Evolutionary conservation across 1,140 invertebrate genomes (phyloP).

Genomic region (Theocolax elegans): DNA sequence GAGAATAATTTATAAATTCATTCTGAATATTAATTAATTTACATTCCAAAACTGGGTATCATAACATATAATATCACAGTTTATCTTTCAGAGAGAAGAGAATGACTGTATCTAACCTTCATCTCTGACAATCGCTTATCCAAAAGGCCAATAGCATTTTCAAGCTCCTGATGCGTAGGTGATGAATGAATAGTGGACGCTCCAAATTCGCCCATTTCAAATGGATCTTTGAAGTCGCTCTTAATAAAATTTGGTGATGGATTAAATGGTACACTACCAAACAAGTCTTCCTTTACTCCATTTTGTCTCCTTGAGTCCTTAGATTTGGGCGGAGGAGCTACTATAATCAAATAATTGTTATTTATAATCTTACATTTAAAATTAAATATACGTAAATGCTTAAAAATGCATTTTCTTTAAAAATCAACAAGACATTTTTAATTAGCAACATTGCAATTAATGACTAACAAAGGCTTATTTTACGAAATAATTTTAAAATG

Average conservation of each 20-base stretch:
- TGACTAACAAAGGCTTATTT: too few relatives aligned
- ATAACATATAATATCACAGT: too few relatives aligned
- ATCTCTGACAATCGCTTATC: slow-evolving; percentile 85
- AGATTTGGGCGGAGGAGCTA: slow-evolving; percentile 83
- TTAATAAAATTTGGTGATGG: slow-evolving; percentile 63
- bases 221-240: slow-evolving; percentile 70
- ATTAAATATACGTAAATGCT: too few relatives aligned
- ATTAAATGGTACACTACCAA: slow-evolving; percentile 71
- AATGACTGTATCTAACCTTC: slow-evolving; percentile 79
- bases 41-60: too few relatives aligned
- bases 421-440: too few relatives aligned
- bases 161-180: slow-evolving; percentile 70
- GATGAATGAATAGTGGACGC: slow-evolving; percentile 61
- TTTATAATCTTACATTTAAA: too few relatives aligned
- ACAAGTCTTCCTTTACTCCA: slow-evolving; percentile 68
- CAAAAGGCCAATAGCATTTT: slow-evolving; percentile 79
- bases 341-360: slow-evolving; percentile 66
- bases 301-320: slow-evolving; percentile 77
- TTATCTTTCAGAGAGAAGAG: too few relatives aligned
- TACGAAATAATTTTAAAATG: too few relatives aligned
- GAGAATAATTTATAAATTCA: too few relatives aligned
- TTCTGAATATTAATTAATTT: too few relatives aligned
- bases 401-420: too few relatives aligned
- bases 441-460: too few relatives aligned
- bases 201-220: slow-evolving; percentile 85